Conservation (phyloP, 2,888 invertebrate species). For the Hesperia comma region DNA sequence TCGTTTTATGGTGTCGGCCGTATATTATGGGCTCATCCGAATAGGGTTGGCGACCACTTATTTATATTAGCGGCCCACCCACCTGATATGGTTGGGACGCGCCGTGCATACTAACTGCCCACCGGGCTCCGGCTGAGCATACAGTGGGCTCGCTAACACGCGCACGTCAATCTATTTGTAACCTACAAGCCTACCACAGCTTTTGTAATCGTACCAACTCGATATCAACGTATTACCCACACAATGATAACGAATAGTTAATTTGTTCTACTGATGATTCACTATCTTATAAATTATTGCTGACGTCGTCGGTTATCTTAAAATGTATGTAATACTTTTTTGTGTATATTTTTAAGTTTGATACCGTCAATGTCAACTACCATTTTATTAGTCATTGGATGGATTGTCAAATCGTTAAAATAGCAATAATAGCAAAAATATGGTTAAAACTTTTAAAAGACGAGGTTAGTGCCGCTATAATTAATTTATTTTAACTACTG, state of each 20-base stretch:
- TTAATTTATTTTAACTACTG: neutral
- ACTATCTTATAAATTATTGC: slow-evolving; percentile 33
- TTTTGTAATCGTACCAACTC: neutral
- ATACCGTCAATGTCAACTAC: slow-evolving; percentile 9
- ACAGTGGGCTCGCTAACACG: slow-evolving; percentile 2
- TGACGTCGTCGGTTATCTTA: neutral
- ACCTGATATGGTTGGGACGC: neutral
- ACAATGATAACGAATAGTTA: neutral
- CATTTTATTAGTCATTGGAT: neutral
- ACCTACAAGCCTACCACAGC: neutral
- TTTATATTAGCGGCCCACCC: neutral
- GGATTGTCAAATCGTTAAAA: neutral
- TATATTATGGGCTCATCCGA: neutral
- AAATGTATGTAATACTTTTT: neutral
- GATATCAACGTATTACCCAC: neutral
- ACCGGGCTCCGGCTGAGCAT: slow-evolving; percentile 8
- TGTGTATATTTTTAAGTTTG: slow-evolving; percentile 1
- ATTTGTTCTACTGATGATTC: neutral
- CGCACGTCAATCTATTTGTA: slow-evolving; percentile 13
- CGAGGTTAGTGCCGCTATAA: neutral
- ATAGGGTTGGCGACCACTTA: neutral
- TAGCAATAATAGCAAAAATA: neutral
- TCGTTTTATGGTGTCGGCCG: no score
- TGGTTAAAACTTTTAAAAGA: slow-evolving; percentile 12
- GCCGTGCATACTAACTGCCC: neutral